Conservation (phyloP, 2,113 vertebrate genomes). For the Argyrosomus japonicus region DNA sequence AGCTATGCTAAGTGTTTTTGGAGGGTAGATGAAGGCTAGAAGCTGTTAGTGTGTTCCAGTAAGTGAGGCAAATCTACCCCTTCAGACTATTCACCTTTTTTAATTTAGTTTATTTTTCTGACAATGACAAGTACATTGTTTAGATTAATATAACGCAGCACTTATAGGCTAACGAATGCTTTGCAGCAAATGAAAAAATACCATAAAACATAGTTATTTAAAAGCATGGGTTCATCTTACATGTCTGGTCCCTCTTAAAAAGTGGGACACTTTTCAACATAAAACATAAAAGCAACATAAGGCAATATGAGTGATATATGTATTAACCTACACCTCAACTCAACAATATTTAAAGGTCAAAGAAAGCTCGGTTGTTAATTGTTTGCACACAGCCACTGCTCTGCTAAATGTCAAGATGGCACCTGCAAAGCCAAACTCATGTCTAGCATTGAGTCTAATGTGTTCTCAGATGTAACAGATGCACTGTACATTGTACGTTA, state of each 20-base stretch:
- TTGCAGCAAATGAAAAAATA: neutral
- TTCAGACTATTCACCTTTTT: neutral
- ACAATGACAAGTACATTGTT: neutral
- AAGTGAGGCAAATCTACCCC: neutral
- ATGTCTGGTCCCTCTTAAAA: neutral
- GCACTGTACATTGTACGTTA: constrained; percentile 41
- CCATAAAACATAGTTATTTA: neutral
- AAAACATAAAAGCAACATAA: no score
- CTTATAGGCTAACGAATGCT: neutral
- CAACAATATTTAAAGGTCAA: neutral
- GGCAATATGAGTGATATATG: no score
- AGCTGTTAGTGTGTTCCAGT: neutral
- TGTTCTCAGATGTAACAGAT: constrained; percentile 46
- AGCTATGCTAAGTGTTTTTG: neutral
- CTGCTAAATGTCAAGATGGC: neutral
- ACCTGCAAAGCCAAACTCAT: constrained; percentile 10
- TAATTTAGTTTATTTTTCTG: neutral
- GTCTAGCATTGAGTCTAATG: neutral
- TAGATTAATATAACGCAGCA: neutral
- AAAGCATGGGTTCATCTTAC: neutral
- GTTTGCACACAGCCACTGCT: neutral
- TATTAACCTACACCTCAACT: neutral
- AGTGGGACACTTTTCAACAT: neutral
- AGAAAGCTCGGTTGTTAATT: neutral
- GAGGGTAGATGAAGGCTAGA: neutral